phyloP scores from a whole-genome alignment of 2,888 invertebrate species.

The Cacoxenus indagator region DNA sequence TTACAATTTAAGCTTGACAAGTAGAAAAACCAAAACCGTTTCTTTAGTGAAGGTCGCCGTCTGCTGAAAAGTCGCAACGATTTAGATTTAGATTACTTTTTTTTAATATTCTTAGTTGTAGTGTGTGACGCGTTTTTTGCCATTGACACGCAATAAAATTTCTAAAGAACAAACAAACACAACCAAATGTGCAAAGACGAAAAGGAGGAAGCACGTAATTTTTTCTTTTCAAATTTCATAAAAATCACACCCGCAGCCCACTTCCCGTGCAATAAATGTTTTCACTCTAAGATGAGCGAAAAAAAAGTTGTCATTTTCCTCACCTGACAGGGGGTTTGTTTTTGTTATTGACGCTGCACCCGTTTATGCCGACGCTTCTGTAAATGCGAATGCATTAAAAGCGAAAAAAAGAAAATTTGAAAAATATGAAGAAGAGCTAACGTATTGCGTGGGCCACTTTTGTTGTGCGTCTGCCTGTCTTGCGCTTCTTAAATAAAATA shows the following conservation, averaged over 20 bases:
- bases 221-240: constrained; percentile 1
- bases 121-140: constrained; percentile 61
- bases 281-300: neutral
- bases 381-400: neutral
- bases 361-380: neutral
- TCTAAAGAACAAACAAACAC: neutral
- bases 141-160: constrained; percentile 67
- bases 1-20: neutral
- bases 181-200: no score
- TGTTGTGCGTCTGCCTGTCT: neutral
- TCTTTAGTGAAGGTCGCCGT: constrained; percentile 1
- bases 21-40: neutral
- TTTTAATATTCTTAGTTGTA: neutral
- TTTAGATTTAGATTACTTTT: neutral
- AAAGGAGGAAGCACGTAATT: neutral
- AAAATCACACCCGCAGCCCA: neutral
- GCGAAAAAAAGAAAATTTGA: neutral
- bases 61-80: neutral
- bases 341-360: neutral
- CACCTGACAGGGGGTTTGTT: neutral
- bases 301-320: neutral
- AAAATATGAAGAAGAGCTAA: neutral
- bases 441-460: neutral
- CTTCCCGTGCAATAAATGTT: neutral
- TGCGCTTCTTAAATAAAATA: neutral